These are phyloP conservation scores for Numenius arquata DNA, from an alignment of 2,113 vertebrate species.

Conservation along the genomic window DNA sequence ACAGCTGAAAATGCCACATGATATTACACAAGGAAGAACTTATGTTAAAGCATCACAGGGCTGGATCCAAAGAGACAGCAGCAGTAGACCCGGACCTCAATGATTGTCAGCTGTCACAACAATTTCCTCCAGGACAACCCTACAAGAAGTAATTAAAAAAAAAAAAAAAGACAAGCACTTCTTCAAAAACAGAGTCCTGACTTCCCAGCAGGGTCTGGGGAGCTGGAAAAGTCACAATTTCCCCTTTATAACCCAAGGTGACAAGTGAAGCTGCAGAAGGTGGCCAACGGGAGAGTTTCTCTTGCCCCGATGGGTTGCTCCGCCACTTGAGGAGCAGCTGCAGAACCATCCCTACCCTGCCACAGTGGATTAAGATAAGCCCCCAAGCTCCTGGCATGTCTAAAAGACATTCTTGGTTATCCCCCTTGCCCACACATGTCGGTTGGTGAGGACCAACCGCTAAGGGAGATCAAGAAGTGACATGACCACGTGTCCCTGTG, in stretches of 20 bases:
- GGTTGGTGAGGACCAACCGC: neutral
- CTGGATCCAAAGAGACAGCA: neutral
- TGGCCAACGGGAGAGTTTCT: neutral
- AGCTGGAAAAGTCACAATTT: too few relatives aligned
- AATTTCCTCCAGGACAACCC: neutral
- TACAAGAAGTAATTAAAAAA: neutral
- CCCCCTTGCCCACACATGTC: neutral
- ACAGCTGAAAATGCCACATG: neutral
- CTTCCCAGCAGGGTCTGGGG: neutral
- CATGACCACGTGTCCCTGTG: neutral
- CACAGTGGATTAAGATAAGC: neutral
- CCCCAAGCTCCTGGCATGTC: neutral
- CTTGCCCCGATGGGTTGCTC: neutral
- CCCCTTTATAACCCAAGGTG: neutral
- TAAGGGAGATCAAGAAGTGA: neutral
- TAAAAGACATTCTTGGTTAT: neutral
- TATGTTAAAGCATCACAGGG: fast-evolving
- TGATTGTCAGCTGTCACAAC: neutral
- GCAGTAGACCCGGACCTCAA: fast-evolving
- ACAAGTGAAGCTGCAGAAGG: neutral
- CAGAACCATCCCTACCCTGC: neutral
- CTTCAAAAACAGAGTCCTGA: neutral
- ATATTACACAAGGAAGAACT: neutral
- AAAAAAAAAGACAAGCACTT: too few relatives aligned
- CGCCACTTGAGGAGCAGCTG: neutral